Percentiles rank a stretch among this genome's conserved stretches.
phyloP scores from a whole-genome alignment of 2,113 vertebrate genomes.

The Oceanites oceanicus region DNA sequence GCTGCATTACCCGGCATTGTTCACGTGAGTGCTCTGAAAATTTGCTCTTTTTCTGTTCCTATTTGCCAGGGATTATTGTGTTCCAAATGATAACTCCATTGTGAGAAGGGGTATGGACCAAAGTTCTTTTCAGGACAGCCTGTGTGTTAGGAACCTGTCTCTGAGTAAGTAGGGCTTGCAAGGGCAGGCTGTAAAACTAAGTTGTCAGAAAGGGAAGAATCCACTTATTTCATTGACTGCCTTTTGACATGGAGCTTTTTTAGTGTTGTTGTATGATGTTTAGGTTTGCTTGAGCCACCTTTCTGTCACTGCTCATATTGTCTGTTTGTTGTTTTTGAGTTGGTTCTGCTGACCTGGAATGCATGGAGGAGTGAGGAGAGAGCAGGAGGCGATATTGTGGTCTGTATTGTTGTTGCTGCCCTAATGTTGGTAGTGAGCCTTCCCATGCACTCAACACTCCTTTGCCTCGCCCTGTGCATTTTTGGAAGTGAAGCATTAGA shows the following conservation, averaged over 20 bases:
- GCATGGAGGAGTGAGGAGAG: neutral
- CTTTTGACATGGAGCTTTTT: neutral
- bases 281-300: neutral
- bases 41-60: neutral
- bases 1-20: slow-evolving; percentile 95
- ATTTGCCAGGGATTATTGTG: neutral
- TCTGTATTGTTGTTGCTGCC: neutral
- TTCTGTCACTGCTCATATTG: neutral
- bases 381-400: neutral
- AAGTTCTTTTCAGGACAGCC: neutral
- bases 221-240: neutral
- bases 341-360: neutral
- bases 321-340: neutral
- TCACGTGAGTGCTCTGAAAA: slow-evolving; percentile 81
- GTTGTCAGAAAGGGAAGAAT: neutral
- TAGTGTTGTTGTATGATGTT: neutral
- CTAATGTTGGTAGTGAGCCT: neutral
- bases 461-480: rapidly evolving
- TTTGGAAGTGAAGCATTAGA: neutral
- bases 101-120: neutral
- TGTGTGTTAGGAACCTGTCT: neutral
- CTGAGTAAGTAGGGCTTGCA: neutral
- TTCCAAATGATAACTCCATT: neutral
- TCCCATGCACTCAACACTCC: neutral
- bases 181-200: neutral